phyloP scores from a whole-genome alignment of 2,113 vertebrate genomes.

The Empidonax traillii region DNA sequence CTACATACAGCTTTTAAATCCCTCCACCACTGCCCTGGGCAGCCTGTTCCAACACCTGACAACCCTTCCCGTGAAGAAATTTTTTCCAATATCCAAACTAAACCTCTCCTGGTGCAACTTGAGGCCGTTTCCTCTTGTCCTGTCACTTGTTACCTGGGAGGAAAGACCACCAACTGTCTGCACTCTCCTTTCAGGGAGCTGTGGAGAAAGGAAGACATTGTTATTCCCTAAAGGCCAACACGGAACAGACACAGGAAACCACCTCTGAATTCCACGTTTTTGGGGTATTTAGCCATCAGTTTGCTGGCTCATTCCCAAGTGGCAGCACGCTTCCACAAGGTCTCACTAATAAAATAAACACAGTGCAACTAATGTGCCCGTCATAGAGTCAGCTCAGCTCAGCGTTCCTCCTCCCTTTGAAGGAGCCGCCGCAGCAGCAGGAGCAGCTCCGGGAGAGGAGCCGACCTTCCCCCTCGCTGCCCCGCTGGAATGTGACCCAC shows the following conservation, averaged over 20 bases:
- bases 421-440: rapidly evolving
- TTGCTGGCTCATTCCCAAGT: neutral
- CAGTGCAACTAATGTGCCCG: rapidly evolving
- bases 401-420: neutral
- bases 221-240: neutral
- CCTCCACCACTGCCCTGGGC: neutral
- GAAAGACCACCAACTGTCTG: neutral
- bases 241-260: rapidly evolving
- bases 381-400: neutral
- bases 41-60: neutral
- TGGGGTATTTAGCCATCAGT: neutral
- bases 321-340: neutral
- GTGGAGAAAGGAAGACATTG: neutral
- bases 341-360: neutral
- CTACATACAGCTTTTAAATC: neutral
- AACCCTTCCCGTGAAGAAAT: neutral
- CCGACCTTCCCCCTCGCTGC: neutral
- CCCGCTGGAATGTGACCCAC: constrained; percentile 22
- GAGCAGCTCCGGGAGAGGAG: neutral
- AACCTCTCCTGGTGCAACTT: neutral
- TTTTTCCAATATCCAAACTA: neutral
- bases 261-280: neutral
- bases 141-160: neutral
- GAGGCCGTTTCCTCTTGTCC: neutral
- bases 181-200: neutral